Evolutionary conservation across 2,113 vertebrate species (phyloP).

Genomic region (Fregata magnificens): DNA sequence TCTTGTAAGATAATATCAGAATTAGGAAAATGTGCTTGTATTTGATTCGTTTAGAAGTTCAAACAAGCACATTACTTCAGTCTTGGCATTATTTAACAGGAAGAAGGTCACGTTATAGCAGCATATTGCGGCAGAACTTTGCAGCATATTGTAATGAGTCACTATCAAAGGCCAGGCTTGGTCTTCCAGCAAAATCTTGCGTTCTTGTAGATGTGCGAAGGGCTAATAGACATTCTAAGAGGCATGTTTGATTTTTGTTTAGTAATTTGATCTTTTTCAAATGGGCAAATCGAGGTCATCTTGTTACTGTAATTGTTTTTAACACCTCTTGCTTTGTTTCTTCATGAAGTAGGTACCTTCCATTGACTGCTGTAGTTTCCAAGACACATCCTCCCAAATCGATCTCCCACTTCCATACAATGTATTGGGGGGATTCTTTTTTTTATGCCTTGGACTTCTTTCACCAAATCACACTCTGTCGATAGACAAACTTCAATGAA

Average conservation of each 20-base stretch:
- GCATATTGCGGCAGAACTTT: neutral
- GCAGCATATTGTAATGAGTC: neutral
- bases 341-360: neutral
- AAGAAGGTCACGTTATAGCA: constrained; percentile 1
- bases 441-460: neutral
- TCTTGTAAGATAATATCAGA: neutral
- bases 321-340: neutral
- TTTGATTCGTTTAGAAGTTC: constrained; percentile 1
- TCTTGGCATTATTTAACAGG: constrained; percentile 1
- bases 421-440: neutral
- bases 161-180: neutral
- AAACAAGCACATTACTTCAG: neutral
- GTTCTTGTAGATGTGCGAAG: neutral
- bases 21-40: constrained; percentile 6
- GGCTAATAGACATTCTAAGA: neutral
- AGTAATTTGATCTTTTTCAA: neutral
- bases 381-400: neutral
- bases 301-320: neutral
- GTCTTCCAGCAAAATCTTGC: neutral
- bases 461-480: neutral
- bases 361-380: neutral
- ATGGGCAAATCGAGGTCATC: neutral
- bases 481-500: neutral
- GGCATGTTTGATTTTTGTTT: neutral
- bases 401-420: neutral